Conservation (phyloP, 92 coral and sea anemone genomes). For the Palythoa grandiflora region DNA sequence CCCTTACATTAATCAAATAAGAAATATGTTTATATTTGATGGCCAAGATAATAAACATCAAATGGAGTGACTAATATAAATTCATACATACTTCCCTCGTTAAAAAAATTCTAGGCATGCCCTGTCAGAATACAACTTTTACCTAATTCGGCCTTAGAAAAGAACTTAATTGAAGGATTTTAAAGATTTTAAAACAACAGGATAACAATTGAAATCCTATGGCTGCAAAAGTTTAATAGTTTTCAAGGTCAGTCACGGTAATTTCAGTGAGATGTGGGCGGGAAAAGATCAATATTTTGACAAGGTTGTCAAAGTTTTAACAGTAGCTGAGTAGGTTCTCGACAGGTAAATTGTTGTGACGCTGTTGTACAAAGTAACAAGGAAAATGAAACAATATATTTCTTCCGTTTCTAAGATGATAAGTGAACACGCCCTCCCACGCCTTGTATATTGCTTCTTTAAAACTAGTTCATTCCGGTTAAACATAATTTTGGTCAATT, state of each 20-base stretch:
- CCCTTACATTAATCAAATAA: too few species aligned
- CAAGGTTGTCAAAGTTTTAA: background rate
- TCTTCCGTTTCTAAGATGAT: background rate
- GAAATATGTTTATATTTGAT: too few species aligned
- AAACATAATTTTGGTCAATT: background rate
- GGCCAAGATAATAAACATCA: too few species aligned
- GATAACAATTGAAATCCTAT: too few species aligned
- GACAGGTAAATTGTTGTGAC: background rate
- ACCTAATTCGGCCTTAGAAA: too few species aligned
- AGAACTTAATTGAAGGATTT: too few species aligned
- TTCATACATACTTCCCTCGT: too few species aligned
- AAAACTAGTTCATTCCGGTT: background rate
- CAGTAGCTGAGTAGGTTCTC: background rate
- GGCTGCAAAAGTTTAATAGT: background rate
- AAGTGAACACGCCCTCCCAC: constrained; percentile 1
- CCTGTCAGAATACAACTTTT: too few species aligned
- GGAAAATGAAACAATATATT: background rate
- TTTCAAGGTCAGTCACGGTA: background rate
- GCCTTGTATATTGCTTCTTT: background rate
- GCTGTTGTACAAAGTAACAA: background rate
- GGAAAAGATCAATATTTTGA: background rate
- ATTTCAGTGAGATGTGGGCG: background rate
- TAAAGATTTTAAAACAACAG: too few species aligned
- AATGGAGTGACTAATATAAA: too few species aligned
- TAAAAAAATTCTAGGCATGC: too few species aligned